These are phyloP conservation scores for Hexactinellida sp. DNA, from an alignment of 37 sponge, comb jelly and placozoan genomes.

Conservation along the genomic window DNA sequence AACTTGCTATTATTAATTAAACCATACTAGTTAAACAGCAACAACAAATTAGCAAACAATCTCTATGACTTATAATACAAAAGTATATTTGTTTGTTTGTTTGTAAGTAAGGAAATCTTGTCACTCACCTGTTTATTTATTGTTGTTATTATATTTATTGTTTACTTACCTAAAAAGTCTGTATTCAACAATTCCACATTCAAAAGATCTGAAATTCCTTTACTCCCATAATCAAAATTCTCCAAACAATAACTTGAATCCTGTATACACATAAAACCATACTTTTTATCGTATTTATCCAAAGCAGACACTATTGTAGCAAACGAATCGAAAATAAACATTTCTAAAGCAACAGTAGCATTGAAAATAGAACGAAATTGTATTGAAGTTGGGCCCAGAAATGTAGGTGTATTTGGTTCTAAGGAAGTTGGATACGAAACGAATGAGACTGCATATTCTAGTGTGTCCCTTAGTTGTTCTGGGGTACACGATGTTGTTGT, in stretches of 20 bases:
- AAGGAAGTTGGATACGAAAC: not conserved
- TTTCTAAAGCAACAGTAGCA: not conserved
- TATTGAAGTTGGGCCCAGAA: not conserved
- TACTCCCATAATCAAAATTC: conserved; percentile 10
- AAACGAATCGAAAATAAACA: not conserved
- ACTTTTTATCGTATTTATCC: not conserved
- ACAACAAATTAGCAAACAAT: too few relatives aligned
- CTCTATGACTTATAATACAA: too few relatives aligned
- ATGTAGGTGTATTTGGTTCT: not conserved
- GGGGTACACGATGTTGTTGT: not conserved
- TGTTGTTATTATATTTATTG: too few relatives aligned
- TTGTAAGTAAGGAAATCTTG: too few relatives aligned
- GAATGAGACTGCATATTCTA: not conserved
- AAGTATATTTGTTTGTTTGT: not conserved
- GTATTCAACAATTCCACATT: not conserved
- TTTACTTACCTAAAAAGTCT: not conserved
- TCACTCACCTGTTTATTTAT: too few relatives aligned
- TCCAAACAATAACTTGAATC: not conserved
- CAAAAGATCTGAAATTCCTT: not conserved
- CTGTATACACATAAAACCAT: not conserved
- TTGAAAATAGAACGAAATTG: not conserved
- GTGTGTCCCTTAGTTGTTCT: not conserved
- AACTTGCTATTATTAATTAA: too few relatives aligned
- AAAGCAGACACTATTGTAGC: not conserved
- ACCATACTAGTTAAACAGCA: too few relatives aligned